Percentiles rank a stretch among this genome's conserved stretches.
Evolutionary conservation across 2,888 invertebrate genomes (phyloP).

Genomic region (Cerastis leucographa): DNA sequence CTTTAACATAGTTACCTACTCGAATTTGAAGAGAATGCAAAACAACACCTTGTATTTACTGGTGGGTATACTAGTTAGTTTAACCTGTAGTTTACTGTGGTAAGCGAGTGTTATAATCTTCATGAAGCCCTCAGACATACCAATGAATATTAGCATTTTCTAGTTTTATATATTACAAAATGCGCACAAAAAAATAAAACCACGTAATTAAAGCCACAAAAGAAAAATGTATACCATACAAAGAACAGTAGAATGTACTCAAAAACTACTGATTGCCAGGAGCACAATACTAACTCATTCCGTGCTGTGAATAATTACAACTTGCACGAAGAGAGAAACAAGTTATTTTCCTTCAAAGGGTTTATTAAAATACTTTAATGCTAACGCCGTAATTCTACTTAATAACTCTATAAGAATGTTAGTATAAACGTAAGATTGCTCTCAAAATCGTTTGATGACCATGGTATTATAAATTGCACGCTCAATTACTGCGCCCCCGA

Average conservation of each 20-base stretch:
- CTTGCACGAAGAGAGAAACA: conserved; percentile 38
- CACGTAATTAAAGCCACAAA: conserved; percentile 5
- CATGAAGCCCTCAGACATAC: background rate
- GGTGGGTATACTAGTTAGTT: background rate
- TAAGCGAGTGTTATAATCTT: background rate
- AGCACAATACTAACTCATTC: conserved; percentile 44
- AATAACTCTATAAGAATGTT: conserved; percentile 10
- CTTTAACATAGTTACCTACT: too few species aligned
- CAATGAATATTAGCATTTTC: background rate
- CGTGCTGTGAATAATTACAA: conserved; percentile 56
- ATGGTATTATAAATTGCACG: conserved; percentile 68
- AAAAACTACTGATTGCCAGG: conserved; percentile 47
- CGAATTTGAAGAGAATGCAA: too few species aligned
- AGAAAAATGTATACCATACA: conserved; percentile 32
- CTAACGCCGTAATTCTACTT: conserved; percentile 6
- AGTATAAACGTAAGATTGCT: conserved; percentile 21
- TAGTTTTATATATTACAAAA: conserved; percentile 5
- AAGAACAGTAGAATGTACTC: conserved; percentile 38
- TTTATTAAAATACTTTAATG: conserved; percentile 31
- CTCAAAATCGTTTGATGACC: conserved; percentile 47
- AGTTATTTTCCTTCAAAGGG: conserved; percentile 32
- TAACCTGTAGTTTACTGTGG: background rate
- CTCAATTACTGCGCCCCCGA: conserved; percentile 70
- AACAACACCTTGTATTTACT: too few species aligned
- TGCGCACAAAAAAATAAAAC: conserved; percentile 2